Base-by-base conservation (phyloP, 2,888 invertebrate genomes). In the Nephrotoma flavescens region DNA sequence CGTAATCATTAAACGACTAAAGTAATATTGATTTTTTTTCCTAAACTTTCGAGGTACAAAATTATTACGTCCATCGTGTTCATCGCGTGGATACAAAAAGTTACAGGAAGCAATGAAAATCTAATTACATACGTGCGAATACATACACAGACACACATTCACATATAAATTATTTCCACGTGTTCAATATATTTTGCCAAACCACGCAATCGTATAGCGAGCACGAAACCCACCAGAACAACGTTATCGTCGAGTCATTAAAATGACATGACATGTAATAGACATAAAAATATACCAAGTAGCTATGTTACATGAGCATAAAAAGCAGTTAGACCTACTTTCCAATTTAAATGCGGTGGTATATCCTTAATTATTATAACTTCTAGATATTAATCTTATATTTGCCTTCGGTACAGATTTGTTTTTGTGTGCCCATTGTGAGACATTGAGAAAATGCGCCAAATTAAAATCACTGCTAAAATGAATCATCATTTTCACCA, bases 401-500 rank as follows among this genome's bases (percentile, higher is more conserved):
- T 71, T 31, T 71, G n/a, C 52, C 15, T 52, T 5, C 7, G 52
- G 52, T 52, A 52, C 31, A 71, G 31, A 9, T 31, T 71, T 7
- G 6, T 31, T 71, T 19, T 71, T 71, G 19, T 57, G 52, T 57
- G 52, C 52, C 15, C 52, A 15, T 71, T 71, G 19, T 11, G 71
- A 71, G 71, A 9, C 71, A 71, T 71, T 71, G 71, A 71, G 71
- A 84, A 84, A 84, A 84, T 84, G 84, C 84, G 84, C 84, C 42
- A 84, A 84, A 42, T 84, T 42, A 84, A 84, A 84, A 42, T 84
- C 42, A 84, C 84, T 84, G 84, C 42, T 84, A 84, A 84, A 84
- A 84, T 84, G 84, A 84, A 84, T 84, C 84, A 84, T 84, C 84
- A 84, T 84, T 42, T 42, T 42, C 42, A 31, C 71, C 71, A 71